Evolutionary conservation across 2,888 invertebrate species (phyloP).

Genomic region (Pollenia labialis): DNA sequence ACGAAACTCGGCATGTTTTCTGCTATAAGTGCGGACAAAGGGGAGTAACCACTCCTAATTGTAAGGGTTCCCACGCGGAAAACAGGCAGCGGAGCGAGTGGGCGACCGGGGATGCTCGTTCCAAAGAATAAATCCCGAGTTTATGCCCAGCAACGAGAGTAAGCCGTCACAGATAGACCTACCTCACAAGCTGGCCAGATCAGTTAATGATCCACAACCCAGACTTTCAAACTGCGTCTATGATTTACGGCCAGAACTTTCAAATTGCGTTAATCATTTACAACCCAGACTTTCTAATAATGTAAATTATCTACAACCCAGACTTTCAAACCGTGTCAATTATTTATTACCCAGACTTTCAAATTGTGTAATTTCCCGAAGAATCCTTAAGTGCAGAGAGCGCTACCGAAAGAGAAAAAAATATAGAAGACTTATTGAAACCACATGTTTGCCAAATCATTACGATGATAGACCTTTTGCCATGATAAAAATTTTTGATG

Average conservation of each 20-base stretch:
- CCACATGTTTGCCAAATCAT: not conserved
- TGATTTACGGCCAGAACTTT: too few relatives aligned
- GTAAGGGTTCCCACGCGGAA: not conserved
- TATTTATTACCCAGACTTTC: not conserved
- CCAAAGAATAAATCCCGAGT: conserved; percentile 24
- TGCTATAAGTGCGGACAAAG: conserved; percentile 42
- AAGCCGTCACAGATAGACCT: conserved; percentile 7
- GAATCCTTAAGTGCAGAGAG: not conserved
- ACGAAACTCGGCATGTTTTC: conserved; percentile 13
- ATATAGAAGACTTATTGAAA: conserved; percentile 21
- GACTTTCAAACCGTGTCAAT: not conserved
- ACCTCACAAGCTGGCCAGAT: not conserved
- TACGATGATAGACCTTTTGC: conserved; percentile 35
- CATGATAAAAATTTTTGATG: conserved; percentile 6
- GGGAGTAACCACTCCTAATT: conserved; percentile 15
- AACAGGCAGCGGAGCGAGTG: conserved; percentile 25
- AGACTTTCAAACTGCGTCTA: too few relatives aligned
- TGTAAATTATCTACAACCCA: too few relatives aligned
- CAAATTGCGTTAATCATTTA: too few relatives aligned
- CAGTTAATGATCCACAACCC: too few relatives aligned
- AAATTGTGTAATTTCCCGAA: not conserved
- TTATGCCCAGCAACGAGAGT: not conserved
- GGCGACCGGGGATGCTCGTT: conserved; percentile 33
- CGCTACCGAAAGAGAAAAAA: not conserved
- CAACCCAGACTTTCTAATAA: too few relatives aligned